Evolutionary conservation across 2,113 vertebrate species (phyloP).

Genomic region (Tichodroma muraria): DNA sequence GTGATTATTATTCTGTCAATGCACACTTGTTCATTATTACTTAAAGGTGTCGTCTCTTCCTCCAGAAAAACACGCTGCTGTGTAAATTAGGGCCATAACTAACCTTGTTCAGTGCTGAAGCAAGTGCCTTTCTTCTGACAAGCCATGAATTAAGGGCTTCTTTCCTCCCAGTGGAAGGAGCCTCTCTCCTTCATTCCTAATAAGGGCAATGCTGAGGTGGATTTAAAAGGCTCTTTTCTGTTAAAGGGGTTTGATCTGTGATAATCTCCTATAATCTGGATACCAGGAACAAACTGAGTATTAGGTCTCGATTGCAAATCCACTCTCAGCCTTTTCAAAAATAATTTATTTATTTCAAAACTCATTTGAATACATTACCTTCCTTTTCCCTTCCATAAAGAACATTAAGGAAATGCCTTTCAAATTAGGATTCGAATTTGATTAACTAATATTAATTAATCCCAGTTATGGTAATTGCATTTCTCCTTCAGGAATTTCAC

Average conservation of each 20-base stretch:
- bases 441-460: slow-evolving; percentile 14
- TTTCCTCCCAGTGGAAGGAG: neutral
- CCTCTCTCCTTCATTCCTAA: neutral
- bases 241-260: neutral
- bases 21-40: slow-evolving; percentile 13
- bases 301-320: neutral
- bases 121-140: slow-evolving; percentile 41
- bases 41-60: slow-evolving; percentile 3
- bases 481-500: neutral
- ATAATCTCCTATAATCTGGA: neutral
- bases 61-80: neutral
- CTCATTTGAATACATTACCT: neutral
- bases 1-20: slow-evolving; percentile 41
- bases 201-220: neutral
- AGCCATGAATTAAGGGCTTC: slow-evolving; percentile 27
- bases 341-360: neutral
- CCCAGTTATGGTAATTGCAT: neutral
- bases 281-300: neutral
- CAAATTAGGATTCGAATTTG: neutral
- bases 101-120: slow-evolving; percentile 35
- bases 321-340: neutral
- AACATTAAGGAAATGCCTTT: neutral
- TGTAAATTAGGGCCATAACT: slow-evolving; percentile 57
- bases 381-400: neutral
- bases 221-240: slow-evolving; percentile 9